Base-by-base conservation (phyloP, 1,140 invertebrate species). In the Antheraea pernyi region DNA sequence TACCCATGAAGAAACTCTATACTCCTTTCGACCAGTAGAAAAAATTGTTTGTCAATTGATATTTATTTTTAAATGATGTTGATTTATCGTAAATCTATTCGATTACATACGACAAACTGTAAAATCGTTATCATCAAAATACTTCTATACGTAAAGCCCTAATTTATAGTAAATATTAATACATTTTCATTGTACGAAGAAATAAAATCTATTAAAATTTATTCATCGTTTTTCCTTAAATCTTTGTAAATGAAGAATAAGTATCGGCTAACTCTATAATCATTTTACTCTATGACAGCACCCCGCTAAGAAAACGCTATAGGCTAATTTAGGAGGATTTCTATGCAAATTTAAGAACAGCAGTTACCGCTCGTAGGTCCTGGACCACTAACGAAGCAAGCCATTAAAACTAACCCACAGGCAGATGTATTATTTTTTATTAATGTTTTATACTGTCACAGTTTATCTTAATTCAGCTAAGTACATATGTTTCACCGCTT, bases 281-380 rank as follows among this genome's bases (percentile, higher is more conserved):
- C 6, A 6, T 9, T 13, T 37, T 36, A 63, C 22, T 63, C 61
- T 63, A 37, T 63, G 61, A 37, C 30, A 63, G 30, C 37, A 36
- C 16, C 9, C 7, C 11, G 37, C 61, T 13, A 58, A 66, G 46
- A 19, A 48, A 65, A 48, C 65, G 48, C 16, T 71, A 69, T 48
- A 64, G 72, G 72, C 79, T 80, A 82, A 86, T 86, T 85, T 84
- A 81, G 78, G 72, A 59, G 77, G 76, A 85, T 86, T 86, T 83
- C 83, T 86, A 88, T 88, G 84, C 78, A 80, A 88, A 88, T 88
- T 85, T 86, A 79, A 86, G 83, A 78, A 80, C 77, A 76, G 72
- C 66, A 78, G 73, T 81, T 77, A 81, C 70, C 66, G 67, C 68
- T 70, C 48, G 71, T 65, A 68, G 48, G 58, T 11, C 19, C 67